A percentile compares a stretch with the other conserved stretches of the same genome.
Conservation (phyloP, 2,113 vertebrate genomes). For the Dasyurus viverrinus region DNA sequence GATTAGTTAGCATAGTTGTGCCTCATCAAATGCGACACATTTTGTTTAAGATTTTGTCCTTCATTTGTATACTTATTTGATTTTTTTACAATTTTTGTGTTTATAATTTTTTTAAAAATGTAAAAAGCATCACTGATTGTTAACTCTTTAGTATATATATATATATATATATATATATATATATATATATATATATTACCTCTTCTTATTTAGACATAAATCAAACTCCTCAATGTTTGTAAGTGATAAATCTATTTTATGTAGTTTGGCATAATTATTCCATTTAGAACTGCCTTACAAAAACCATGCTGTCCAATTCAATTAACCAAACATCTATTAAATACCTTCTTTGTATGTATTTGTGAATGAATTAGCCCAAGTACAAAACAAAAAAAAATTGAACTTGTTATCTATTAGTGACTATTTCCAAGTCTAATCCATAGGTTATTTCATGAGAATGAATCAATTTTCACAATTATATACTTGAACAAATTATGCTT, state of each 20-base stretch:
- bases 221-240: background rate
- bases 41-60: background rate
- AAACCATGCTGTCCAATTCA: background rate
- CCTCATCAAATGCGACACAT: background rate
- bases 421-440: background rate
- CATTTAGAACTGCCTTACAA: background rate
- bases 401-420: background rate
- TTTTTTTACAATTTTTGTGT: background rate
- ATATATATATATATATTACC: no score
- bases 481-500: background rate
- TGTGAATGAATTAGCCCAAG: background rate
- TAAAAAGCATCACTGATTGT: background rate
- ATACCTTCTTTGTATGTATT: background rate
- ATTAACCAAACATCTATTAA: background rate
- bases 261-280: background rate
- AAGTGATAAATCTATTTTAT: background rate
- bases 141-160: background rate
- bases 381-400: background rate
- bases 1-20: background rate
- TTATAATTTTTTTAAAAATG: background rate
- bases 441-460: background rate
- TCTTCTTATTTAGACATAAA: background rate
- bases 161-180: no score
- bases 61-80: background rate
- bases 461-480: background rate